Percentiles rank a stretch among this genome's conserved stretches.
These are phyloP conservation scores for Trachymyrmex cornetzi DNA, from an alignment of 1,140 invertebrate genomes.

Conservation along the genomic window DNA sequence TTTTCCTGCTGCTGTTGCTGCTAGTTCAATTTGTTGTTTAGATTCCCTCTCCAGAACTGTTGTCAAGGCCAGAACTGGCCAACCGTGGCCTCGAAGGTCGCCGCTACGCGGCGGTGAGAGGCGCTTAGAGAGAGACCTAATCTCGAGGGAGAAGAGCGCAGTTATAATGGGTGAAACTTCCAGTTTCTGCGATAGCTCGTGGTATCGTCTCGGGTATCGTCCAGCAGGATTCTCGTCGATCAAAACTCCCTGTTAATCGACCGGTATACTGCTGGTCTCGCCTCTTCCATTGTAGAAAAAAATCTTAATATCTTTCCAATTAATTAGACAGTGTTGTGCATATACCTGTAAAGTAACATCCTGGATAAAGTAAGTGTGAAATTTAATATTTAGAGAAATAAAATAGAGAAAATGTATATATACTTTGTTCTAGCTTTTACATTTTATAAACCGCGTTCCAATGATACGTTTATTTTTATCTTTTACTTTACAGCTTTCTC, in stretches of 20 bases:
- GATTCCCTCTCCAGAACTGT: conserved; percentile 41
- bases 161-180: conserved; percentile 54
- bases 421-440: not conserved
- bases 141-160: conserved; percentile 14
- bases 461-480: not conserved
- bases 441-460: not conserved
- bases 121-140: conserved; percentile 43
- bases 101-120: conserved; percentile 28
- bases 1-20: conserved; percentile 30
- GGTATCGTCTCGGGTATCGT: not conserved
- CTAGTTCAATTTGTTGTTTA: conserved; percentile 35
- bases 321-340: conserved; percentile 10
- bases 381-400: not conserved
- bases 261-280: conserved; percentile 20
- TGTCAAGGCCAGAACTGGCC: conserved; percentile 58
- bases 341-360: not conserved
- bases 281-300: not conserved
- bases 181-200: conserved; percentile 36
- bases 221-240: conserved; percentile 18
- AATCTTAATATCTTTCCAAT: not conserved
- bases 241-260: conserved; percentile 1
- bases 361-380: not conserved
- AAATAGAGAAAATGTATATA: not conserved
- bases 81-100: conserved; percentile 56
- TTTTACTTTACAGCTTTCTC: conserved; percentile 1